phyloP scores from a whole-genome alignment of 2,113 vertebrate species.

The Poeciliopsis occidentalis region DNA sequence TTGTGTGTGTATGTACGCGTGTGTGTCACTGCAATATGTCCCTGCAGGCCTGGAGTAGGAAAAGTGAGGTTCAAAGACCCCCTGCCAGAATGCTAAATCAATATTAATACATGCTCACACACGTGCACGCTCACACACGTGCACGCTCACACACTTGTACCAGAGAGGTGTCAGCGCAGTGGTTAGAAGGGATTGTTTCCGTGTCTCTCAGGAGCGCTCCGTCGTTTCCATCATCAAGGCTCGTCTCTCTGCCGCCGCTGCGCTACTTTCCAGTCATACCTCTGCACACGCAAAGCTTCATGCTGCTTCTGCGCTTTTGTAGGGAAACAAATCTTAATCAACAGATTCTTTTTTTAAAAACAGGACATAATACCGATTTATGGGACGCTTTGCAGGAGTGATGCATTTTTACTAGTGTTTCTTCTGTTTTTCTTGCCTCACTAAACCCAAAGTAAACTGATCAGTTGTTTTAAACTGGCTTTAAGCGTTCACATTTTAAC shows the following conservation, averaged over 20 bases:
- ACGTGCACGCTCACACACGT: neutral
- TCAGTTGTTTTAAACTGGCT: too few relatives aligned
- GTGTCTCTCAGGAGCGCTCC: slow-evolving; percentile 52
- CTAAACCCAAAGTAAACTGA: too few relatives aligned
- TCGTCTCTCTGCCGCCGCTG: neutral
- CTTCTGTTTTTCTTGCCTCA: neutral
- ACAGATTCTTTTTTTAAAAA: neutral
- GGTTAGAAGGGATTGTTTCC: slow-evolving; percentile 68
- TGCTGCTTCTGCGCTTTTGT: neutral
- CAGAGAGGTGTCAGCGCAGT: slow-evolving; percentile 60
- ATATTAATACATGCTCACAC: slow-evolving; percentile 73
- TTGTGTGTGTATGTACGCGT: slow-evolving; percentile 45
- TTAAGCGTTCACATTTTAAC: too few relatives aligned
- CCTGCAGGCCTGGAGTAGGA: slow-evolving; percentile 51
- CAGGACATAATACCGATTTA: neutral
- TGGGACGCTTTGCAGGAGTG: neutral
- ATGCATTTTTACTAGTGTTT: neutral
- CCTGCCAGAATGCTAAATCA: slow-evolving; percentile 72
- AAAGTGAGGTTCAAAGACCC: slow-evolving; percentile 75
- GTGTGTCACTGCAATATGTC: slow-evolving; percentile 42
- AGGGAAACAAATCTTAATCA: neutral
- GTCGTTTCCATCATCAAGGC: slow-evolving; percentile 35
- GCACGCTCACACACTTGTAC: slow-evolving; percentile 36
- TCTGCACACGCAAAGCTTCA: neutral
- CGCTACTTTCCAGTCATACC: neutral